Base-by-base conservation (phyloP, 2,888 invertebrate genomes). In the Torymus texanus region DNA sequence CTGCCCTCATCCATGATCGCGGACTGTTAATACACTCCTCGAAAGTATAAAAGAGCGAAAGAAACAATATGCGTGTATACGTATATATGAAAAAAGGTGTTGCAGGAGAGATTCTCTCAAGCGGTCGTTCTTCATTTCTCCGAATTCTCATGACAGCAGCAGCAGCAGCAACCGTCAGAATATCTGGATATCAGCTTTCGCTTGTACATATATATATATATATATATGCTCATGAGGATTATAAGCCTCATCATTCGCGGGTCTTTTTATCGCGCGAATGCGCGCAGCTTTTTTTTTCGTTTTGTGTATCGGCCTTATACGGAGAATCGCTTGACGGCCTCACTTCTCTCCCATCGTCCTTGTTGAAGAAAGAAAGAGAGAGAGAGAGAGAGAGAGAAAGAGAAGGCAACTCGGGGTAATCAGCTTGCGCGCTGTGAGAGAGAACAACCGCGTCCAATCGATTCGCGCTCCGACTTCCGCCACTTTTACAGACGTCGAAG, bases 391-490 rank as follows among this genome's bases (percentile, higher is more conserved):
- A 41, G 41, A 8, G 16, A 59, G 18, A 16, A 3, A 50, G 58
- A 55, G 50, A 61, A 18, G 18, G 41, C 41, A 41, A 8, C 41
- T 41, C 65, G 63, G 62, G 18, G 21, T 13, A 29, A 29, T 18
- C 55, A 41, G 41, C 41, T 8, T 41, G 41, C 41, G 41, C 41
- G 2, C 21, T 21, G 21, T 21, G 21, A 21, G 41, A 41, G 41
- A 41, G 55, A 12, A 21, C n/a, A 56, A 58, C 51, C 77, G 61
- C 58, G 68, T 74, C 68, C 78, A 84, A 86, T 85, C 83, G 85
- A 85, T 86, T 84, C 82, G 84, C 82, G 82, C 83, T 83, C 81
- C 82, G 77, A 83, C 84, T 87, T 87, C 88, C 87, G 86, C 82
- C 83, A 86, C 83, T 84, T 85, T 85, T 86, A 85, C 85, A 85